phyloP scores from a whole-genome alignment of 2,797 vertebrate genomes.

The Sarcoramphus papa region DNA sequence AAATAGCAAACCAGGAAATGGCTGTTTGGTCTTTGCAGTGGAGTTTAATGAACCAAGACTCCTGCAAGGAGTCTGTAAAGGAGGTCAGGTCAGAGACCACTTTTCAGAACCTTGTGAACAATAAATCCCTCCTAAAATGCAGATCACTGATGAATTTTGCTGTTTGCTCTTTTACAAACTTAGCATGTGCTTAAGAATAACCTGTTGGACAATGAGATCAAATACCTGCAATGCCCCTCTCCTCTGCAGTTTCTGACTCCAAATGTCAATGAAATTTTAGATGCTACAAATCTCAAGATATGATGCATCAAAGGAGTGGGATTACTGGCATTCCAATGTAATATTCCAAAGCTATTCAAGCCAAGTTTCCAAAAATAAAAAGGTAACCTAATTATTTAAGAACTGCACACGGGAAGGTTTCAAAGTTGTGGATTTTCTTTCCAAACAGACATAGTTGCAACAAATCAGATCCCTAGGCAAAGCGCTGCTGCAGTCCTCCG shows the following conservation, averaged over 20 bases:
- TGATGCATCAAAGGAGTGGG: not conserved
- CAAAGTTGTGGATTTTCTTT: not conserved
- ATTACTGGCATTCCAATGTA: not conserved
- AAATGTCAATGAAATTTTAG: constrained; percentile 25
- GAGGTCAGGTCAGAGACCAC: constrained; percentile 15
- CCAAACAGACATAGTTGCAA: not conserved
- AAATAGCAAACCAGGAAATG: constrained; percentile 9
- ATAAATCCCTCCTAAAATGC: constrained; percentile 25
- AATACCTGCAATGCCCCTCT: not conserved
- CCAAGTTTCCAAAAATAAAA: constrained; percentile 12
- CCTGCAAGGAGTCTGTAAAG: not conserved
- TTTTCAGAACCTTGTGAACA: constrained; percentile 4
- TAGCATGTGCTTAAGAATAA: not conserved
- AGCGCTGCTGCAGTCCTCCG: not conserved
- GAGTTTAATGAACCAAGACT: constrained; percentile 44
- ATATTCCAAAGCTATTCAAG: not conserved
- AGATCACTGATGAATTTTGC: not conserved
- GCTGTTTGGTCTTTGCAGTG: constrained; percentile 14
- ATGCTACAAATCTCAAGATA: not conserved
- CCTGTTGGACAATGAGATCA: not conserved
- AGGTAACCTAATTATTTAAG: not conserved
- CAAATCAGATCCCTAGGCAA: not conserved
- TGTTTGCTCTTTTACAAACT: not conserved
- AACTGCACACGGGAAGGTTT: not conserved
- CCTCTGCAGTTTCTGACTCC: not conserved